phyloP scores from a whole-genome alignment of 1,140 invertebrate genomes.

The Apocrypta bakeri region DNA sequence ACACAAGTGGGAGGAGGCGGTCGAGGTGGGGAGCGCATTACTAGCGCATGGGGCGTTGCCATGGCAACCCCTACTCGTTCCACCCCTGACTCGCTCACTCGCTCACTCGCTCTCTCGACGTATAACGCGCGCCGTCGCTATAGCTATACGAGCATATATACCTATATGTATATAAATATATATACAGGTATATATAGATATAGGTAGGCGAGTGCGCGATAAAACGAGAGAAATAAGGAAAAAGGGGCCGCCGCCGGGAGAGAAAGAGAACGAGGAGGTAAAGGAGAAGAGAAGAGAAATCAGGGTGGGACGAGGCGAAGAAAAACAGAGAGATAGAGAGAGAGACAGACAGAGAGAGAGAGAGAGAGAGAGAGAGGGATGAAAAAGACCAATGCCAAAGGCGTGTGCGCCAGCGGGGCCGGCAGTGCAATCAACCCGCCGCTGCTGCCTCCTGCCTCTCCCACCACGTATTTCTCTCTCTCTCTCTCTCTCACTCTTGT shows the following conservation, averaged over 20 bases:
- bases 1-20: conserved; percentile 45
- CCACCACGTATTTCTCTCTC: too few species aligned
- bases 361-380: conserved; percentile 52
- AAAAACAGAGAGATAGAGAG: conserved; percentile 49
- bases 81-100: conserved; percentile 59
- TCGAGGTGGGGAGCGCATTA: conserved; percentile 54
- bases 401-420: conserved; percentile 54
- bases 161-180: conserved; percentile 52
- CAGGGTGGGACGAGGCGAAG: conserved; percentile 24
- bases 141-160: conserved; percentile 35
- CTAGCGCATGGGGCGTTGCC: conserved; percentile 72
- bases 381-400: conserved; percentile 60
- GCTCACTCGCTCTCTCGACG: conserved; percentile 39
- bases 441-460: conserved; percentile 24
- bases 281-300: conserved; percentile 47
- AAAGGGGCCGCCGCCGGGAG: conserved; percentile 46
- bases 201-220: conserved; percentile 27
- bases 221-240: conserved; percentile 48
- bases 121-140: conserved; percentile 1
- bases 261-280: conserved; percentile 49
- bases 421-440: conserved; percentile 74
- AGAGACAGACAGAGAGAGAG: conserved; percentile 49
- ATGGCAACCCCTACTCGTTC: conserved; percentile 71
- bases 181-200: conserved; percentile 28
- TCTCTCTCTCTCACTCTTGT: neutral